Conservation (phyloP, 1,140 invertebrate genomes). For the Drosophila micromelanica region DNA sequence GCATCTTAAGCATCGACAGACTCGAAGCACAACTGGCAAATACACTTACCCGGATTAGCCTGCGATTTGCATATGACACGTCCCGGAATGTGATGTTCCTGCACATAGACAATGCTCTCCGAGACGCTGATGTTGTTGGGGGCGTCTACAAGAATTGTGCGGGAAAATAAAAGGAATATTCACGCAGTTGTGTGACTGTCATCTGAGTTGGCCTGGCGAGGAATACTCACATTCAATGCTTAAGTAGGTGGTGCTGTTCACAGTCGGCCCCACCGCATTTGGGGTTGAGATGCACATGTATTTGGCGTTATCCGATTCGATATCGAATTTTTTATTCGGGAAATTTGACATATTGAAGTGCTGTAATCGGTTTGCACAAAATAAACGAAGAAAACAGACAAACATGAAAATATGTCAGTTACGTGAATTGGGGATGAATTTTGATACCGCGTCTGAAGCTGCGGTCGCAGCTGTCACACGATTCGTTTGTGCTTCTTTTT, state of each 20-base stretch:
- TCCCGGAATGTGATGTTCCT: constrained; percentile 90
- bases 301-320: constrained; percentile 90
- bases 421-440: constrained; percentile 22
- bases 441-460: constrained; percentile 2
- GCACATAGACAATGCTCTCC: constrained; percentile 89
- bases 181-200: constrained; percentile 21
- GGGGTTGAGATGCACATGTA: constrained; percentile 93
- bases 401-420: constrained; percentile 41
- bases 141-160: constrained; percentile 87
- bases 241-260: constrained; percentile 92
- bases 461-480: constrained; percentile 15
- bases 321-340: constrained; percentile 91
- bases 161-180: constrained; percentile 37
- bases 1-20: background rate
- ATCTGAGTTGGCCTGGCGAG: background rate
- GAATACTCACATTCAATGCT: constrained; percentile 93
- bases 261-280: constrained; percentile 89
- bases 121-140: constrained; percentile 93
- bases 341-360: constrained; percentile 91
- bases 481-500: background rate
- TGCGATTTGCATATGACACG: constrained; percentile 91
- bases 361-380: constrained; percentile 50
- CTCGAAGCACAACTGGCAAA: background rate
- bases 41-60: constrained; percentile 88
- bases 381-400: constrained; percentile 16